A percentile compares a stretch with the other conserved stretches of the same genome.
These are phyloP conservation scores for Lepus townsendii DNA, from an alignment of 2,797 vertebrate species.

Conservation along the genomic window DNA sequence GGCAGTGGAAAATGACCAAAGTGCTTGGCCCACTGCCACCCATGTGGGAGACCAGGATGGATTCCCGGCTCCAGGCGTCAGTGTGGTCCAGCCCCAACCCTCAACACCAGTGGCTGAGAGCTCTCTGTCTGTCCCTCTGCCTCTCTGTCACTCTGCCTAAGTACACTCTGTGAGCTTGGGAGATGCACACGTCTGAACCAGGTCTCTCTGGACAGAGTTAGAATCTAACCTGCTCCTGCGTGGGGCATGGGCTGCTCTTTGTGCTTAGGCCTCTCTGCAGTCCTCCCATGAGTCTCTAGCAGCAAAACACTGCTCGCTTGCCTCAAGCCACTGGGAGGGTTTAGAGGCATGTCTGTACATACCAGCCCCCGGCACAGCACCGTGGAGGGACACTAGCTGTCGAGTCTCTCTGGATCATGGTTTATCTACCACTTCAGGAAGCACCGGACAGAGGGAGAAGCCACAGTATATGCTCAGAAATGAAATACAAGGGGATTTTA, in stretches of 20 bases:
- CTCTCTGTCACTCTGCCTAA: background rate
- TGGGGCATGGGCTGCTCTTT: background rate
- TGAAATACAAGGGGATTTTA: background rate
- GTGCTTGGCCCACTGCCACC: too few species aligned
- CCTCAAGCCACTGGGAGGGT: background rate
- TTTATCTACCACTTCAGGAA: background rate
- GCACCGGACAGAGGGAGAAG: background rate
- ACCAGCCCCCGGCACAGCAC: background rate
- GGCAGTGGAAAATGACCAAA: too few species aligned
- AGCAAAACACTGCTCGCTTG: background rate
- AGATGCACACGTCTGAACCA: background rate
- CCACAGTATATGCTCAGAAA: background rate
- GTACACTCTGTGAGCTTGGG: background rate
- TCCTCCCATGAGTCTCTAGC: background rate
- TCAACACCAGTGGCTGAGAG: too few species aligned
- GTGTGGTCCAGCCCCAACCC: too few species aligned
- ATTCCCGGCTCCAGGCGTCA: too few species aligned
- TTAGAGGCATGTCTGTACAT: background rate
- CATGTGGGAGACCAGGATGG: too few species aligned
- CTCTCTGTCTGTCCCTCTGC: too few species aligned
- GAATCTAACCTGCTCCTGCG: background rate
- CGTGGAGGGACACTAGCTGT: rapidly evolving
- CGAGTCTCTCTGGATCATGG: background rate
- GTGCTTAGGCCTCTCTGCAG: background rate
- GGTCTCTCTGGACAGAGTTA: background rate